Evolutionary conservation across 2,797 vertebrate species (phyloP).

Genomic region (Heteromormyrus szaboi): DNA sequence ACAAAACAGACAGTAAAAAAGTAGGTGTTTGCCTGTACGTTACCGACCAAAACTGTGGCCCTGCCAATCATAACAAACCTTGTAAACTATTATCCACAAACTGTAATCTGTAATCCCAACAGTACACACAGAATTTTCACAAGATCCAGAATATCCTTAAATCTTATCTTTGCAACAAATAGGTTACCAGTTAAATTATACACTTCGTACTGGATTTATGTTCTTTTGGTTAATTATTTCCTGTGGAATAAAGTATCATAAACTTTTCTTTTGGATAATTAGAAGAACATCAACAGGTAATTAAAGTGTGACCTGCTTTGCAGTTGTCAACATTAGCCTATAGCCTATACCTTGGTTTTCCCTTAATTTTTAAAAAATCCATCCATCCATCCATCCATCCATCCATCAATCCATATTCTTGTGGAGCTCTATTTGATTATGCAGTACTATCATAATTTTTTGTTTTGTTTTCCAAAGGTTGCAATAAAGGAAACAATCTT

Average conservation of each 20-base stretch:
- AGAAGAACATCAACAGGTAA: neutral
- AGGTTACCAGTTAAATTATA: neutral
- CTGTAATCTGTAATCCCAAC: neutral
- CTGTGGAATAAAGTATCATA: neutral
- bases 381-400: neutral
- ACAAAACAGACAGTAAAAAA: neutral
- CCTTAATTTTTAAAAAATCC: neutral
- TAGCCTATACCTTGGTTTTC: neutral
- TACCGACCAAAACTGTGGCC: neutral
- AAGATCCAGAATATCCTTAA: neutral
- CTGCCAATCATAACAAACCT: neutral
- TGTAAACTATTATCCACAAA: conserved; percentile 1
- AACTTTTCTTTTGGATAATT: neutral
- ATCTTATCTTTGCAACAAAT: neutral
- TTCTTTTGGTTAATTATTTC: neutral
- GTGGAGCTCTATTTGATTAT: neutral
- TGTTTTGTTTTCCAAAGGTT: neutral
- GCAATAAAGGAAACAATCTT: neutral
- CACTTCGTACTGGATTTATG: neutral
- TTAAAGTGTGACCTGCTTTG: neutral
- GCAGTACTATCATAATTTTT: neutral
- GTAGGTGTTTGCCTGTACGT: neutral
- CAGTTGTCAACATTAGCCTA: neutral
- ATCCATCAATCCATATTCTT: neutral
- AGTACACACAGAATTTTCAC: neutral